A percentile compares a stretch with the other conserved stretches of the same genome.
Conservation (phyloP, 2,888 invertebrate species). For the Buathra laborator region DNA sequence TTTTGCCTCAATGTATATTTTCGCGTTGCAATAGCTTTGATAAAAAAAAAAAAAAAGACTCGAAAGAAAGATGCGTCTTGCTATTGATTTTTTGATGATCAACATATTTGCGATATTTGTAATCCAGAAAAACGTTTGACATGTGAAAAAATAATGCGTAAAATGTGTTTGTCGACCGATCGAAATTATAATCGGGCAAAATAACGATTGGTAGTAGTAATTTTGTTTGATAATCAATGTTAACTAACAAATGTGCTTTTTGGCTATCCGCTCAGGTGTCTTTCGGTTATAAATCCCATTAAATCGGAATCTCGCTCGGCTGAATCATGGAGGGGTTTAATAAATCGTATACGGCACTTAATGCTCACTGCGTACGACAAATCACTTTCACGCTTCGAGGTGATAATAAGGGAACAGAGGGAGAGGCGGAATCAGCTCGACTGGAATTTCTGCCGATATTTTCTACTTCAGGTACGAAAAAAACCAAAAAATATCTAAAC, state of each 20-base stretch:
- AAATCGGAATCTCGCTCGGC: constrained; percentile 95
- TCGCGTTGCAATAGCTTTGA: background rate
- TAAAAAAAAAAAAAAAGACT: background rate
- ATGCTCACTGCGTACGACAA: constrained; percentile 95
- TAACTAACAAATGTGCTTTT: constrained; percentile 35
- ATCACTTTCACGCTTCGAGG: constrained; percentile 94
- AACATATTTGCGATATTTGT: background rate
- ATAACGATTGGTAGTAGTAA: constrained; percentile 41
- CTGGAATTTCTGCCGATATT: constrained; percentile 98
- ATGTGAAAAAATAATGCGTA: background rate
- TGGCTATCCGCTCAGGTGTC: constrained; percentile 89
- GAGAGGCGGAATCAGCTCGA: constrained; percentile 95
- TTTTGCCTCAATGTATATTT: background rate
- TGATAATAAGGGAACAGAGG: constrained; percentile 94
- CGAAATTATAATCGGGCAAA: constrained; percentile 14
- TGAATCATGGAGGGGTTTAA: constrained; percentile 95
- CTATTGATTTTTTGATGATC: background rate
- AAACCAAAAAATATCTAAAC: constrained; percentile 30
- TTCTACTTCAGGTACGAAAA: constrained; percentile 92
- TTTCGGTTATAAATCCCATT: constrained; percentile 96
- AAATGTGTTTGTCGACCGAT: constrained; percentile 1
- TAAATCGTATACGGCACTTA: constrained; percentile 93
- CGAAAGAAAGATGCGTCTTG: background rate
- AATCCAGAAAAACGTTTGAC: background rate
- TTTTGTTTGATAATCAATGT: background rate